Evolutionary conservation across 37 sponge, comb jelly and placozoan species (phyloP).

Genomic region (Ianthella basta): DNA sequence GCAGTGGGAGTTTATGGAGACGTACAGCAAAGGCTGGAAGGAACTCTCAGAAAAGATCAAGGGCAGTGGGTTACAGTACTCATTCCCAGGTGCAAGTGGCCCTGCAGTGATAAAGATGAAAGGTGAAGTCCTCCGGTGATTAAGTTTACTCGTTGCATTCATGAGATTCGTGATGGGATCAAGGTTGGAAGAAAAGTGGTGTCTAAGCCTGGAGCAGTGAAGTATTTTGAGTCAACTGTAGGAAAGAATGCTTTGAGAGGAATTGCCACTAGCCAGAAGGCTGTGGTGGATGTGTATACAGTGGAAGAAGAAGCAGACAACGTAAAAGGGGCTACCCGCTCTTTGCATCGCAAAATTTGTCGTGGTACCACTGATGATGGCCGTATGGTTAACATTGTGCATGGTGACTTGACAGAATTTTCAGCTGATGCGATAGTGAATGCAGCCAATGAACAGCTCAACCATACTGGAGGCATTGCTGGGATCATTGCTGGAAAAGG

Average conservation of each 20-base stretch:
- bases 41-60: neutral
- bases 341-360: slow-evolving; percentile 12
- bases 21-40: neutral
- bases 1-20: neutral
- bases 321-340: neutral
- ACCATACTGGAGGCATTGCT: slow-evolving; percentile 70
- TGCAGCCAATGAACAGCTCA: slow-evolving; percentile 69
- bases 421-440: slow-evolving; percentile 73
- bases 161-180: neutral
- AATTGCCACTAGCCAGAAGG: neutral
- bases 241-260: neutral
- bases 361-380: slow-evolving; percentile 22
- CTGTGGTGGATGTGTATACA: neutral
- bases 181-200: too few relatives aligned
- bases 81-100: too few relatives aligned
- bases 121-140: neutral
- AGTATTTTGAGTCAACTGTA: slow-evolving; percentile 7
- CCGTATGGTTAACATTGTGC: slow-evolving; percentile 30
- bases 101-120: neutral
- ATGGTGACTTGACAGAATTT: slow-evolving; percentile 72
- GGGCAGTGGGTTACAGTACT: neutral
- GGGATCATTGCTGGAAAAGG: slow-evolving; percentile 51
- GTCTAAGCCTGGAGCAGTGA: neutral
- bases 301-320: neutral
- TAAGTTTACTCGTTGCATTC: neutral